A percentile compares a stretch with the other conserved stretches of the same genome.
Conservation (phyloP, 2,113 vertebrate species). For the Oncorhynchus kisutch region DNA sequence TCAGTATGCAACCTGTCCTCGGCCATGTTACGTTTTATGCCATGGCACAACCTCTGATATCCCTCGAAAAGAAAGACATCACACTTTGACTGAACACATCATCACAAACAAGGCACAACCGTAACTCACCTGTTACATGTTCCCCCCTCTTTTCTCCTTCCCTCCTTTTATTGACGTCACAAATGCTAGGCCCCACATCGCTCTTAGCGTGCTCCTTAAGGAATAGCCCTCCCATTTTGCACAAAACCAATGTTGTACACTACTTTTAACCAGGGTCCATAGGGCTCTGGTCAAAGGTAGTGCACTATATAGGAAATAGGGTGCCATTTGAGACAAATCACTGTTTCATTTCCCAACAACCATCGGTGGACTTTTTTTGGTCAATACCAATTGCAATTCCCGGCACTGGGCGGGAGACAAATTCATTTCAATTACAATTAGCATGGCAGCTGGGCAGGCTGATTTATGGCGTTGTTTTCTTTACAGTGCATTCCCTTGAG, state of each 20-base stretch:
- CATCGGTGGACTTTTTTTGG: slow-evolving; percentile 47
- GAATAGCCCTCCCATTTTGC: too few species aligned
- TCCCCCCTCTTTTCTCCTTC: neutral
- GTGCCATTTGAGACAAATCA: slow-evolving; percentile 10
- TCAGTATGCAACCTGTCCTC: neutral
- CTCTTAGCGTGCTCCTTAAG: slow-evolving; percentile 15
- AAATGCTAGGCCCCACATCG: slow-evolving; percentile 27
- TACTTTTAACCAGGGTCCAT: too few species aligned
- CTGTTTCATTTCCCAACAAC: slow-evolving; percentile 58
- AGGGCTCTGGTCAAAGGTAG: too few species aligned
- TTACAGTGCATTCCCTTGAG: slow-evolving; percentile 50
- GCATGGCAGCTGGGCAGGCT: slow-evolving; percentile 57
- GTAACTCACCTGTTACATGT: slow-evolving; percentile 33
- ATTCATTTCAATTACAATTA: slow-evolving; percentile 80
- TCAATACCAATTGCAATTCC: slow-evolving; percentile 69
- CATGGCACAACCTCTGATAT: neutral
- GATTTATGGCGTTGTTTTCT: slow-evolving; percentile 77
- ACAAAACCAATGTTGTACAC: too few species aligned
- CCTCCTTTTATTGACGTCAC: slow-evolving; percentile 38
- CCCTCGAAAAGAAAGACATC: neutral
- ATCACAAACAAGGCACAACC: slow-evolving; percentile 1
- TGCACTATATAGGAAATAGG: too few species aligned
- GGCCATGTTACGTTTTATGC: too few species aligned
- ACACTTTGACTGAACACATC: slow-evolving; percentile 10
- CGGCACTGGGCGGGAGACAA: slow-evolving; percentile 53